phyloP scores from a whole-genome alignment of 2,888 invertebrate species.

The Pocota personata region DNA sequence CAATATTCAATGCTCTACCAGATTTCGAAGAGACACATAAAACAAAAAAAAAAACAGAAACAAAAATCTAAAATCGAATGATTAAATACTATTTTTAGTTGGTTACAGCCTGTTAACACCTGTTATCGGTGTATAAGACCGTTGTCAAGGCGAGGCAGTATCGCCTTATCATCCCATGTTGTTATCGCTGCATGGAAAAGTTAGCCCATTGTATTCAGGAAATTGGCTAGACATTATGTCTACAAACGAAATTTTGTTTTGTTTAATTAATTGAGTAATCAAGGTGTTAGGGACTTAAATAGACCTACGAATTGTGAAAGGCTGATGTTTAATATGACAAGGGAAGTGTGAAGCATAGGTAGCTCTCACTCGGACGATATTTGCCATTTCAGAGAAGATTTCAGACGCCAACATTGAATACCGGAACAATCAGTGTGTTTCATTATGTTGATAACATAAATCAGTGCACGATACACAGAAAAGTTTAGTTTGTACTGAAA shows the following conservation, averaged over 20 bases:
- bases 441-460: background rate
- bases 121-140: background rate
- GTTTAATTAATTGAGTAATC: background rate
- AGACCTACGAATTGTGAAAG: background rate
- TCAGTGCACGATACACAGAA: too few relatives aligned
- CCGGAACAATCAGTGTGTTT: too few relatives aligned
- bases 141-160: conserved; percentile 13
- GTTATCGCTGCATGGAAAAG: background rate
- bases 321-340: background rate
- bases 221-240: conserved; percentile 27
- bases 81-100: background rate
- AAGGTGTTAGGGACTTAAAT: background rate
- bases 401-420: too few relatives aligned
- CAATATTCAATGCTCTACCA: too few relatives aligned
- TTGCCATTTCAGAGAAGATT: background rate
- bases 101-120: background rate
- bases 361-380: background rate
- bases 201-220: background rate
- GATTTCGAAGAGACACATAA: too few relatives aligned
- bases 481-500: too few relatives aligned
- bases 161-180: conserved; percentile 2
- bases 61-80: background rate
- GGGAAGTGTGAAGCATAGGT: background rate
- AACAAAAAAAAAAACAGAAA: background rate
- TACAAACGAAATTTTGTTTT: background rate